These are phyloP conservation scores for Saturnia pavonia DNA, from an alignment of 2,888 invertebrate species.

Conservation along the genomic window DNA sequence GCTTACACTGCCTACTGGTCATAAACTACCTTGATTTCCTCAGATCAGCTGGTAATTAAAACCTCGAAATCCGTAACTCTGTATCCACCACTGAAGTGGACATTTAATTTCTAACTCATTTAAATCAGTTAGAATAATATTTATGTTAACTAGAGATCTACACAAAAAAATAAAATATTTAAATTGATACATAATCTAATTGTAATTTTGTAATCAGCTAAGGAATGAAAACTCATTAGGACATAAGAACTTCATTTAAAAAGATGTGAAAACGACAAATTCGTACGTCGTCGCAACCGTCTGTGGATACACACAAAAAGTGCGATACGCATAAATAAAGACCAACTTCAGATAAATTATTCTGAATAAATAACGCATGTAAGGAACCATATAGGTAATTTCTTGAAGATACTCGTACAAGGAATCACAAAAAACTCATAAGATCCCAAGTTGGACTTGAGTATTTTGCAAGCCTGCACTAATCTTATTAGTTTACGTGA, in stretches of 20 bases:
- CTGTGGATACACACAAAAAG: neutral
- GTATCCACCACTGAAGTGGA: too few species aligned
- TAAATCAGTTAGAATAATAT: too few species aligned
- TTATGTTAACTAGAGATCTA: neutral
- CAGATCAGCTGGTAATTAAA: neutral
- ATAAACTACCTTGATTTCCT: neutral
- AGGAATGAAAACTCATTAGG: neutral
- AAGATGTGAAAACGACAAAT: neutral
- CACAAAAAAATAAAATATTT: neutral
- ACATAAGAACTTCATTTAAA: neutral
- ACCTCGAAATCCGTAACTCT: too few species aligned
- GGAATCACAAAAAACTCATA: constrained; percentile 3
- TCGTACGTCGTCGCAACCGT: neutral
- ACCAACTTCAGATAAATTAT: constrained; percentile 11
- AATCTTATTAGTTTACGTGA: constrained; percentile 1
- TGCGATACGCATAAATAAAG: neutral
- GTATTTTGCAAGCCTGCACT: constrained; percentile 1
- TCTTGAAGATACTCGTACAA: constrained; percentile 10
- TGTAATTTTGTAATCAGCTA: neutral
- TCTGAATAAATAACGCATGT: constrained; percentile 11
- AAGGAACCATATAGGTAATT: constrained; percentile 10
- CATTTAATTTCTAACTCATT: too few species aligned
- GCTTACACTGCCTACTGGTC: neutral
- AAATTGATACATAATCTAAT: neutral
- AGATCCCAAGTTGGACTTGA: constrained; percentile 2